A percentile compares a stretch with the other conserved stretches of the same genome.
Evolutionary conservation across 1,140 invertebrate genomes (phyloP).

Genomic region (Habropoda laboriosa): DNA sequence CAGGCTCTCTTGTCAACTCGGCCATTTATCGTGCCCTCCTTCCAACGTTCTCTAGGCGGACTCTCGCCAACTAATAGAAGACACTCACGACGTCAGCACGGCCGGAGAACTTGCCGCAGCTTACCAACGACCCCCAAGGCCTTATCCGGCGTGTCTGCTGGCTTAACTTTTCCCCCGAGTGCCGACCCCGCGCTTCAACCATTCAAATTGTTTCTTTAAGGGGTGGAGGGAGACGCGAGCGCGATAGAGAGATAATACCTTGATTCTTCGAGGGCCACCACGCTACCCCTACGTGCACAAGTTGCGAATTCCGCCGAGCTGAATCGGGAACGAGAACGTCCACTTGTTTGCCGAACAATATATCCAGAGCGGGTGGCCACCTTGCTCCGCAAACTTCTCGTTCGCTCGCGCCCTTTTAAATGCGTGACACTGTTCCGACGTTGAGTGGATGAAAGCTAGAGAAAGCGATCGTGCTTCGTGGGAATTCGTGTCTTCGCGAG

Average conservation of each 20-base stretch:
- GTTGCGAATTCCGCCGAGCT: neutral
- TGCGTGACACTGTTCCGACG: neutral
- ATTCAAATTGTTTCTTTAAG: conserved; percentile 43
- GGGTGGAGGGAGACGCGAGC: neutral
- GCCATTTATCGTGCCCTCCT: conserved; percentile 35
- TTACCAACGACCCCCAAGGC: conserved; percentile 23
- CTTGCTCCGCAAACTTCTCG: neutral
- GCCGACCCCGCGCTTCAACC: neutral
- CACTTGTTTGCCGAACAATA: neutral
- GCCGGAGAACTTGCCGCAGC: conserved; percentile 3
- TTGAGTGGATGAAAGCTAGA: too few relatives aligned
- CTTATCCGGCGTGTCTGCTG: conserved; percentile 12
- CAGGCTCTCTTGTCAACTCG: conserved; percentile 9
- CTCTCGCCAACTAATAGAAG: conserved; percentile 28
- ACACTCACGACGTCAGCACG: conserved; percentile 36
- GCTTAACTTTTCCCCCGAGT: conserved; percentile 37
- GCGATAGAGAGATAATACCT: conserved; percentile 38
- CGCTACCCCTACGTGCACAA: conserved; percentile 9
- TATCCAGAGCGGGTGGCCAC: neutral
- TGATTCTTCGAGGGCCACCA: conserved; percentile 21
- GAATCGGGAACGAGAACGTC: neutral
- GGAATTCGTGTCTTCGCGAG: too few relatives aligned
- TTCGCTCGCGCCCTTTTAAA: too few relatives aligned
- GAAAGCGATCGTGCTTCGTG: too few relatives aligned
- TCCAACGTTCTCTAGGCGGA: neutral